Evolutionary conservation across 1,140 invertebrate species (phyloP).

Genomic region (Phocides pigmalion): DNA sequence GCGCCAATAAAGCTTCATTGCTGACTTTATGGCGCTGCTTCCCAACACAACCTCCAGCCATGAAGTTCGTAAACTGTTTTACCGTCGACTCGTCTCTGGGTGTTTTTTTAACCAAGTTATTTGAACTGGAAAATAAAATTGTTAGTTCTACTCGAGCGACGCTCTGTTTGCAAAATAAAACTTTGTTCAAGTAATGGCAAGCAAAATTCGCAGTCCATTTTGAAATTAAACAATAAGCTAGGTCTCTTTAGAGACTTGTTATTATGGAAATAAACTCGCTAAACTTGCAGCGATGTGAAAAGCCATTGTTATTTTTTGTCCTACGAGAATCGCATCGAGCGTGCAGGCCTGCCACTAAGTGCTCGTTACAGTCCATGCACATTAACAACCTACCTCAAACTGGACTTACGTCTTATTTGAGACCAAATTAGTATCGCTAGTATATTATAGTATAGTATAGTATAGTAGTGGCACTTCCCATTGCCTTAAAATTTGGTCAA

Average conservation of each 20-base stretch:
- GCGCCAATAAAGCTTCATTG: neutral
- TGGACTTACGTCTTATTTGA: too few relatives aligned
- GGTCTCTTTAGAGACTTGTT: conserved; percentile 4
- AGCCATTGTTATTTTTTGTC: too few relatives aligned
- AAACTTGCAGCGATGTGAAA: neutral
- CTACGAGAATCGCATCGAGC: too few relatives aligned
- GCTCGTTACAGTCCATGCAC: too few relatives aligned
- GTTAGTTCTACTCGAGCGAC: conserved; percentile 29
- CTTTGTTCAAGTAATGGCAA: conserved; percentile 26
- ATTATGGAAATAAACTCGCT: conserved; percentile 11
- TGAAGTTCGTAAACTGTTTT: conserved; percentile 17
- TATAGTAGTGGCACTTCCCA: too few relatives aligned
- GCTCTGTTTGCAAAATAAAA: conserved; percentile 31
- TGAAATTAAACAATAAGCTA: conserved; percentile 30
- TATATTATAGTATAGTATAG: too few relatives aligned
- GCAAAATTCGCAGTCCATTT: conserved; percentile 29
- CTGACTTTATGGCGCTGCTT: too few relatives aligned
- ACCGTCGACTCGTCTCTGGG: conserved; percentile 1
- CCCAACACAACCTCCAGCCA: conserved; percentile 1
- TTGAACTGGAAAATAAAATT: conserved; percentile 30
- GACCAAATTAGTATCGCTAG: too few relatives aligned
- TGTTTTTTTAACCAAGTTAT: conserved; percentile 29
- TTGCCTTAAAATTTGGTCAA: too few relatives aligned
- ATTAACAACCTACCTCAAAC: too few relatives aligned
- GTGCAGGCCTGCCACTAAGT: too few relatives aligned